Conservation (phyloP, 2,888 invertebrate species). For the Scaptomyza tumidula region DNA sequence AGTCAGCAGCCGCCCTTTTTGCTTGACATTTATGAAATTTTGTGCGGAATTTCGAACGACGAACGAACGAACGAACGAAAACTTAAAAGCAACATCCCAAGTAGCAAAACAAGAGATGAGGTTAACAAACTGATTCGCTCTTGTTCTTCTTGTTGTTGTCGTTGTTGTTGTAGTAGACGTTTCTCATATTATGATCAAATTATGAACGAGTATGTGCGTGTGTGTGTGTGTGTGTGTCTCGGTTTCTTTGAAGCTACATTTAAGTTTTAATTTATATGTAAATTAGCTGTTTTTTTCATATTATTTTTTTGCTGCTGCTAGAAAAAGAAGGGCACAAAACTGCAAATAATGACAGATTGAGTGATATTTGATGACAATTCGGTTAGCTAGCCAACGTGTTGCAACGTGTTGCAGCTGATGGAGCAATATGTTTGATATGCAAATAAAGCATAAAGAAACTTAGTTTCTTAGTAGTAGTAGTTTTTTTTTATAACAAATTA, state of each 20-base stretch:
- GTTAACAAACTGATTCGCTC: conserved; percentile 60
- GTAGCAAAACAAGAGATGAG: conserved; percentile 48
- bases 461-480: neutral
- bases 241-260: conserved; percentile 46
- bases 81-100: conserved; percentile 54
- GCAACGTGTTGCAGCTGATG: conserved; percentile 10
- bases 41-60: conserved; percentile 64
- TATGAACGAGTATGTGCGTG: conserved; percentile 28
- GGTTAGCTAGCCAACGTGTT: conserved; percentile 10
- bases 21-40: conserved; percentile 76
- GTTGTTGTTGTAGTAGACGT: neutral
- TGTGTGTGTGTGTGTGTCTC: conserved; percentile 27
- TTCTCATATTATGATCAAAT: conserved; percentile 21
- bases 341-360: conserved; percentile 72
- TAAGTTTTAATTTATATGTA: conserved; percentile 78
- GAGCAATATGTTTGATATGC: neutral
- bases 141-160: neutral
- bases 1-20: conserved; percentile 35
- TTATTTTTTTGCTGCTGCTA: neutral
- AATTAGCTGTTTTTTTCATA: conserved; percentile 53
- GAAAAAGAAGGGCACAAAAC: conserved; percentile 50
- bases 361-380: conserved; percentile 70
- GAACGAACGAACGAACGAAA: conserved; percentile 30
- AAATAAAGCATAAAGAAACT: neutral
- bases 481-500: neutral